Conservation (phyloP, 2,113 vertebrate species). For the Oryzias melastigma region DNA sequence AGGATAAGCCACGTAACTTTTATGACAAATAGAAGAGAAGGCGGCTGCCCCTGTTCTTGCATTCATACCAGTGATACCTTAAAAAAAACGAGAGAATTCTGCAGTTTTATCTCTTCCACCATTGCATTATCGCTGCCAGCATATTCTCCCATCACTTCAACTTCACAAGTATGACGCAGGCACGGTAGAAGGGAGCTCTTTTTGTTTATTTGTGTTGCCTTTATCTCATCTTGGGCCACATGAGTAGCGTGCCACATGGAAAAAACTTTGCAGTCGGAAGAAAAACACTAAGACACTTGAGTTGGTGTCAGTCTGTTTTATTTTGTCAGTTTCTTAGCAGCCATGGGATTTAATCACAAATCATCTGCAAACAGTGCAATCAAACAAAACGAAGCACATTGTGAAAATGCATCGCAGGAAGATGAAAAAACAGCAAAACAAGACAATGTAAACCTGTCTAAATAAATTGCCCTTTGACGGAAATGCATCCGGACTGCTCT, state of each 20-base stretch:
- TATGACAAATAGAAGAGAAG: slow-evolving; percentile 3
- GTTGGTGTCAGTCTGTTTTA: not conserved
- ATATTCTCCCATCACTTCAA: slow-evolving; percentile 47
- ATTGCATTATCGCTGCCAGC: slow-evolving; percentile 49
- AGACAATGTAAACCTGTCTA: not conserved
- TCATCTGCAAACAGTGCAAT: not conserved
- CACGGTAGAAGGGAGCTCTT: slow-evolving; percentile 13
- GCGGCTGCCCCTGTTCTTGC: slow-evolving; percentile 11
- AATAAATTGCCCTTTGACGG: not conserved
- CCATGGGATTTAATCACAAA: not conserved
- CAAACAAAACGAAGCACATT: not conserved
- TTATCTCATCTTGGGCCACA: slow-evolving; percentile 10
- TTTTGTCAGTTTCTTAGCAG: not conserved
- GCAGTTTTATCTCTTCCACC: slow-evolving; percentile 32
- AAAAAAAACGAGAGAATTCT: slow-evolving; percentile 1
- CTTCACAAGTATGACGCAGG: slow-evolving; percentile 40
- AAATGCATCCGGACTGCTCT: not conserved
- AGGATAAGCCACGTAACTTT: slow-evolving; percentile 26
- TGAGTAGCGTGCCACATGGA: slow-evolving; percentile 2
- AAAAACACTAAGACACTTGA: not conserved
- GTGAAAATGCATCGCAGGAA: not conserved
- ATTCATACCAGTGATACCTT: slow-evolving; percentile 25
- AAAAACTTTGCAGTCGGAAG: not conserved
- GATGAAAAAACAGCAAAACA: not conserved
- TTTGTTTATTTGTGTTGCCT: slow-evolving; percentile 19